Evolutionary conservation across 2,888 invertebrate genomes (phyloP).

Genomic region (Cremastinae sp.): DNA sequence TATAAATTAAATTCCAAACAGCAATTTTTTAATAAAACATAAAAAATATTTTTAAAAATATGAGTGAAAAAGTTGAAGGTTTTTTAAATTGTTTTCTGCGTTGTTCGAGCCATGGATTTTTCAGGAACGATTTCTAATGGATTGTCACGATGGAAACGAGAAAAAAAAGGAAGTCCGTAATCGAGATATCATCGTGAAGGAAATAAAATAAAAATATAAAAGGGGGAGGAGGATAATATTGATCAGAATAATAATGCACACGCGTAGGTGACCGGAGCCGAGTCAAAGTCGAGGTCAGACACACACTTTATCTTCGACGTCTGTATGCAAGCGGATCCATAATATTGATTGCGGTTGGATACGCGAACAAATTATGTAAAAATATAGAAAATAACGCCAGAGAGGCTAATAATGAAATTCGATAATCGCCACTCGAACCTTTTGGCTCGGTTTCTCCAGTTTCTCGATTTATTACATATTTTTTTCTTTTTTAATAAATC

Average conservation of each 20-base stretch:
- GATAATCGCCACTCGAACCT: not conserved
- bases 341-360: conserved; percentile 18
- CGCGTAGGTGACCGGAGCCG: conserved; percentile 49
- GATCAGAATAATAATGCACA: conserved; percentile 51
- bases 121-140: conserved; percentile 11
- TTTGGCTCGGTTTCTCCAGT: not conserved
- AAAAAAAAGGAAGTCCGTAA: conserved; percentile 16
- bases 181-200: conserved; percentile 52
- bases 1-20: not conserved
- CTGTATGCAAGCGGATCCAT: conserved; percentile 19
- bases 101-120: not conserved
- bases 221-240: conserved; percentile 47
- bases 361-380: not conserved
- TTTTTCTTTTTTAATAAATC: conserved; percentile 1
- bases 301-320: conserved; percentile 38
- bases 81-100: not conserved
- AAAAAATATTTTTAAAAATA: not conserved
- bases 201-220: conserved; percentile 20
- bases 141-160: conserved; percentile 26
- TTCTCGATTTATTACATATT: conserved; percentile 12
- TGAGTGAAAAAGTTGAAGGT: not conserved
- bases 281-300: conserved; percentile 61
- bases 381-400: conserved; percentile 5
- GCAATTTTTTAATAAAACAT: not conserved
- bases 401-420: not conserved